Evolutionary conservation across 1,140 invertebrate species (phyloP), one percentile per base, ranked within the genome.

Genomic region (Drosophila lowei): DNA sequence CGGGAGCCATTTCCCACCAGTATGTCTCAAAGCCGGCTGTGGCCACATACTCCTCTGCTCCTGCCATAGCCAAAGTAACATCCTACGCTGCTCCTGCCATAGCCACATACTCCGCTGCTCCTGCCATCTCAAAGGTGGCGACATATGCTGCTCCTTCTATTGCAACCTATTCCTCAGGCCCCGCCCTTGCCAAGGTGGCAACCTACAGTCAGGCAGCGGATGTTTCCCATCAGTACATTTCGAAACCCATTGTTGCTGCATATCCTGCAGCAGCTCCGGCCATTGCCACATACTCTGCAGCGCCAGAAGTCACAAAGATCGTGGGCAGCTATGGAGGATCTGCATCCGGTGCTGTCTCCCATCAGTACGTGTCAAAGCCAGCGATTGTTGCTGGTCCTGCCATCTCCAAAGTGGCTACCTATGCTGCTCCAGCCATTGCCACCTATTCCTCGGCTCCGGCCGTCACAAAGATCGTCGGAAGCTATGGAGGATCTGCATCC

Each of bases 361-460:
- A 90, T 72, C 89, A 90, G 28, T 77, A 86, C 30, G 68, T 90
- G 0, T 84, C 86, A 4, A 77, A 80, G 38, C 83, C 85, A 25
- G 65, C 77, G 2, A 53, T 74, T 18, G 18, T 18, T 2, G 18
- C 18, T 18, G 15, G 18, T 44, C 71, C 71, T 6, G 53, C 55
- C 13, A 58, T 54, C 3, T 30, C 70, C 9, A 70, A 66, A 15
- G 50, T 70, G 1, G 52, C 62, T 1, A 57, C 66, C 2, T 78
- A 78, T 23, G 54, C 73, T 1, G 76, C 56, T 6, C 76, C 76
- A 0, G 72, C 75, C 0, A 34, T 81, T 1, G 16, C 76, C 1
- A 72, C 64, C 2, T 74, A 73, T n/a, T 50, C 68, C 1, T 7
- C 71, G 0, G 65, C 15, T 2, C 83, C 77, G 0, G 65, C 63